A percentile compares a stretch with the other conserved stretches of the same genome.
These are phyloP conservation scores for Drosophila pachea DNA, from an alignment of 1,140 invertebrate genomes.

Conservation along the genomic window DNA sequence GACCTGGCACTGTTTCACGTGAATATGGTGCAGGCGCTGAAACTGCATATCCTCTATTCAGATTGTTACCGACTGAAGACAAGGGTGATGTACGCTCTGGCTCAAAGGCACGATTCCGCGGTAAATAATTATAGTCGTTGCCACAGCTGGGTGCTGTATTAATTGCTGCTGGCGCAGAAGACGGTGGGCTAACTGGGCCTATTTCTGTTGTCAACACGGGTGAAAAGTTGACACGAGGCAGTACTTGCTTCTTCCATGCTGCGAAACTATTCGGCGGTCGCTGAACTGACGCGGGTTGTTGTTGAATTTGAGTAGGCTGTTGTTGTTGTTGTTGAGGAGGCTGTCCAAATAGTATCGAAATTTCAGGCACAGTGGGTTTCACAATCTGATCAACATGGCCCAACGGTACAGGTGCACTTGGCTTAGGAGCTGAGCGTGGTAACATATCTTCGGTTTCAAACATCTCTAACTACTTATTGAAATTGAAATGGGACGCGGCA, in stretches of 20 bases:
- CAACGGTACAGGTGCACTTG: constrained; percentile 51
- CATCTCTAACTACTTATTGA: constrained; percentile 41
- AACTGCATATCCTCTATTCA: constrained; percentile 23
- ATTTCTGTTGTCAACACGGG: constrained; percentile 54
- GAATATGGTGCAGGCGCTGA: constrained; percentile 6
- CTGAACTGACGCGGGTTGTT: constrained; percentile 11
- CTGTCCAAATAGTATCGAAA: constrained; percentile 71
- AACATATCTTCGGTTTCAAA: constrained; percentile 76
- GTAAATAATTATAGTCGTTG: constrained; percentile 49
- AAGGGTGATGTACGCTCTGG: constrained; percentile 2
- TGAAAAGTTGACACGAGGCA: constrained; percentile 66
- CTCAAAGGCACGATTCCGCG: constrained; percentile 34
- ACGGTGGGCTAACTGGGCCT: constrained; percentile 37
- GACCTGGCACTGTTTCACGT: constrained; percentile 14
- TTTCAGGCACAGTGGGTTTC: constrained; percentile 65
- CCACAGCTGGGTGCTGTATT: constrained; percentile 6
- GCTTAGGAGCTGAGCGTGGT: constrained; percentile 62
- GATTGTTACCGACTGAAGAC: constrained; percentile 1
- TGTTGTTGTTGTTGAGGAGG: constrained; percentile 22
- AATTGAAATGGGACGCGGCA: constrained; percentile 58
- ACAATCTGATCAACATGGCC: constrained; percentile 46
- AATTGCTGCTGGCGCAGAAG: constrained; percentile 1
- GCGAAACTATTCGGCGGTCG: constrained; percentile 42
- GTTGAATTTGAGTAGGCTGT: constrained; percentile 15
- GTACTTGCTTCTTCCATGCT: constrained; percentile 72